Evolutionary conservation across 2,113 vertebrate genomes (phyloP).

Genomic region (Motacilla tschutschensis): DNA sequence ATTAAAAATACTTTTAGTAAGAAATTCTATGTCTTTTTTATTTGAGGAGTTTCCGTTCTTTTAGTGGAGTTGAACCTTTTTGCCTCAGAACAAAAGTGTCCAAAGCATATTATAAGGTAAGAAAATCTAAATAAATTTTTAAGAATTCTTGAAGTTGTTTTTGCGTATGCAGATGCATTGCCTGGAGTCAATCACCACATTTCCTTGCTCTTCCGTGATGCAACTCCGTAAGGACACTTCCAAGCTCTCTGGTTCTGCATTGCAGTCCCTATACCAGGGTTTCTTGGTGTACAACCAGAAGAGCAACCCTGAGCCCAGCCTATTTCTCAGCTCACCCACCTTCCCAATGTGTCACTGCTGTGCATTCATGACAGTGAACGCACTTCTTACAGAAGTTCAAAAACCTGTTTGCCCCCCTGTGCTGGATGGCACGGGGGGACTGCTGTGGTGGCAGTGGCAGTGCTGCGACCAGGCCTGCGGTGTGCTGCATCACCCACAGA

Average conservation of each 20-base stretch:
- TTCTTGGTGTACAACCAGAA: neutral
- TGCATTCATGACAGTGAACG: too few species aligned
- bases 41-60: neutral
- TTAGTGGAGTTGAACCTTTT: neutral
- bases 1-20: neutral
- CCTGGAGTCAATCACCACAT: neutral
- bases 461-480: rapidly evolving
- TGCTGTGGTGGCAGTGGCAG: neutral
- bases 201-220: neutral
- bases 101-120: neutral
- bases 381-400: neutral
- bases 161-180: neutral
- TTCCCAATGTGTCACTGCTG: neutral
- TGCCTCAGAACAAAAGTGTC: neutral
- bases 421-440: neutral
- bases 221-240: neutral
- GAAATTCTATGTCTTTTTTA: neutral
- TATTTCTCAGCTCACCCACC: neutral
- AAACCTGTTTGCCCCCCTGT: neutral
- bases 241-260: neutral
- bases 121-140: neutral
- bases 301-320: neutral
- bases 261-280: neutral
- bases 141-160: neutral
- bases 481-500: neutral